These are phyloP conservation scores for Panulirus ornatus DNA, from an alignment of 1,140 invertebrate genomes.

Conservation along the genomic window DNA sequence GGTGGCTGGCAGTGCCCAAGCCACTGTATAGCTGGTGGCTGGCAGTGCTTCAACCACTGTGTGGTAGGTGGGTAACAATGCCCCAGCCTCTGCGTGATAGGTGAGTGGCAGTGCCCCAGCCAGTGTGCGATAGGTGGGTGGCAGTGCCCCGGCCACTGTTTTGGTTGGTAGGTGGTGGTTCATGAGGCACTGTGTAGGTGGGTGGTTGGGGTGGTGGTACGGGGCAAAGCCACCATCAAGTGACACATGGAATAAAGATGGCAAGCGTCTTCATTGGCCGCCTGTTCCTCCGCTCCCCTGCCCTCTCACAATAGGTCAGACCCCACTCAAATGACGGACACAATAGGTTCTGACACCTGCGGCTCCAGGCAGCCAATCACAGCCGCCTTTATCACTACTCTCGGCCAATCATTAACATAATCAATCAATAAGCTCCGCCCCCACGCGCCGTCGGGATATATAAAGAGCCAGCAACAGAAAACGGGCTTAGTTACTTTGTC, in stretches of 20 bases:
- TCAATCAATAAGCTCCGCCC: conserved; percentile 75
- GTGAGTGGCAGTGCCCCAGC: no score
- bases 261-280: conserved; percentile 57
- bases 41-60: no score
- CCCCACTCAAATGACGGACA: conserved; percentile 71
- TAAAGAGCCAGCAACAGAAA: conserved; percentile 56
- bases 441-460: conserved; percentile 58
- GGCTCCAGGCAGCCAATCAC: conserved; percentile 73
- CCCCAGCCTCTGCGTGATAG: no score
- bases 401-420: conserved; percentile 76
- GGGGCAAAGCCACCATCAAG: conserved; percentile 1
- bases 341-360: conserved; percentile 75
- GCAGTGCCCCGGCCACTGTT: no score
- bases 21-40: no score
- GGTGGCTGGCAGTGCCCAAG: no score
- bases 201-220: neutral
- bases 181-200: neutral
- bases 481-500: conserved; percentile 65
- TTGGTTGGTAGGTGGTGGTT: no score
- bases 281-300: conserved; percentile 23
- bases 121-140: no score
- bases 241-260: conserved; percentile 44
- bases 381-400: conserved; percentile 71
- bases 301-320: conserved; percentile 70
- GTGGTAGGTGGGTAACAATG: no score